Conservation (phyloP, 64 coral and sea anemone genomes). For the Pachyseris speciosa region DNA sequence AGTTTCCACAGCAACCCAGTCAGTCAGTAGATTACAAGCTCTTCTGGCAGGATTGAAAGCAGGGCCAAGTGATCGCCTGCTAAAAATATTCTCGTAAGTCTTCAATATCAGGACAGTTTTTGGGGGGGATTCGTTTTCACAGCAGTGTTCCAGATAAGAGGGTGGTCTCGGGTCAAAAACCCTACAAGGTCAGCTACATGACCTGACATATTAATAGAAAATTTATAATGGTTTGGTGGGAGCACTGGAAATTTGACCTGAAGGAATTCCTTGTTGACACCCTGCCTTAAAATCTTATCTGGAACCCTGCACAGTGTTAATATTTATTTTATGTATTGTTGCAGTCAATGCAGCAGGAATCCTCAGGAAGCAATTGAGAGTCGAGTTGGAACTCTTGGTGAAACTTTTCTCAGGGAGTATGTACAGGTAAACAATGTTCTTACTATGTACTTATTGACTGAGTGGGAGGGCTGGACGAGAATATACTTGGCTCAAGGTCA, state of each 20-base stretch:
- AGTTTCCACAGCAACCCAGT: conserved; percentile 97
- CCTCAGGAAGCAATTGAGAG: conserved; percentile 78
- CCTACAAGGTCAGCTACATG: too few relatives aligned
- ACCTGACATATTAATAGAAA: too few relatives aligned
- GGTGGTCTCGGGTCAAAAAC: too few relatives aligned
- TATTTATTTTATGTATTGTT: conserved; percentile 8
- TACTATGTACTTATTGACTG: background rate
- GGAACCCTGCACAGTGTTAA: too few relatives aligned
- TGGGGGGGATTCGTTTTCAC: background rate
- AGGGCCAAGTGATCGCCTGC: conserved; percentile 83
- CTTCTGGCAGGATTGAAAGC: conserved; percentile 84
- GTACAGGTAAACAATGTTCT: conserved; percentile 63
- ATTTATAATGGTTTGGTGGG: too few relatives aligned
- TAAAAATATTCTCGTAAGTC: conserved; percentile 85
- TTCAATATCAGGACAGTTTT: too few relatives aligned
- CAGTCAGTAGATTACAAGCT: conserved; percentile 90
- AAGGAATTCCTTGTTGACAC: too few relatives aligned
- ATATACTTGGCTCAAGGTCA: too few relatives aligned
- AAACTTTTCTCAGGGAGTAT: conserved; percentile 88
- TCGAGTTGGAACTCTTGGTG: conserved; percentile 86
- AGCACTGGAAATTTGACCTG: too few relatives aligned
- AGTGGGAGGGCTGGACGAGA: too few relatives aligned
- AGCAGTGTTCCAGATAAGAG: background rate
- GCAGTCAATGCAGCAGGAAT: conserved; percentile 88
- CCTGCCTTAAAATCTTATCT: too few relatives aligned